Percentiles rank a stretch among this genome's conserved stretches.
Evolutionary conservation across 2,113 vertebrate genomes (phyloP).

Genomic region (Hydrolagus affinis): DNA sequence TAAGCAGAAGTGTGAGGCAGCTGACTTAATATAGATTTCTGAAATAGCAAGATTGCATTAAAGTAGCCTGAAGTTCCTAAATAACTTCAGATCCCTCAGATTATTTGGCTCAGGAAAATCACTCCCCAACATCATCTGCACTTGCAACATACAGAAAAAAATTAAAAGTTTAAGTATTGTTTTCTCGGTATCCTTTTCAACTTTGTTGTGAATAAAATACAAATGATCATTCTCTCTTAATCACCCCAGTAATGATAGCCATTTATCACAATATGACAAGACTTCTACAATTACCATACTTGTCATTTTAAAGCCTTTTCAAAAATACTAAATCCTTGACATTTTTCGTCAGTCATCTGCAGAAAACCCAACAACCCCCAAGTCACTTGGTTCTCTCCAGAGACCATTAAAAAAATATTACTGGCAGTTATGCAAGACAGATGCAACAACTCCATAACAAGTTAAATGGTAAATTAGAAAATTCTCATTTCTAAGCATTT

Average conservation of each 20-base stretch:
- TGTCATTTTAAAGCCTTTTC: background rate
- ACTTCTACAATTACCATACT: background rate
- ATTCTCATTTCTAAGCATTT: background rate
- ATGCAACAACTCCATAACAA: background rate
- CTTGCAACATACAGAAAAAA: too few species aligned
- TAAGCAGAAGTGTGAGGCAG: too few species aligned
- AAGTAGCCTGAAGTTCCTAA: too few species aligned
- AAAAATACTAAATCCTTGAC: background rate
- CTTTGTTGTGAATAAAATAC: too few species aligned
- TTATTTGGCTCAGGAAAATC: too few species aligned
- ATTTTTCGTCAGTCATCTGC: background rate
- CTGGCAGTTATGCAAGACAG: slow-evolving; percentile 1
- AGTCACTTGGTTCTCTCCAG: background rate
- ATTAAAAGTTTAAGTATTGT: too few species aligned
- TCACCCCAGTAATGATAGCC: background rate
- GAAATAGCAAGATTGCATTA: too few species aligned
- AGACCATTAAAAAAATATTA: background rate
- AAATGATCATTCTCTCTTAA: background rate
- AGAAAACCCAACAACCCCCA: background rate
- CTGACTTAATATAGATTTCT: too few species aligned
- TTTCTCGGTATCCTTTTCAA: too few species aligned
- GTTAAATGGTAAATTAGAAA: background rate
- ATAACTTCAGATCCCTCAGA: too few species aligned
- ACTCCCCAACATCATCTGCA: too few species aligned
- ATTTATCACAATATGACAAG: background rate